Evolutionary conservation across 2,113 vertebrate genomes (phyloP).

Genomic region (Monopterus albus): DNA sequence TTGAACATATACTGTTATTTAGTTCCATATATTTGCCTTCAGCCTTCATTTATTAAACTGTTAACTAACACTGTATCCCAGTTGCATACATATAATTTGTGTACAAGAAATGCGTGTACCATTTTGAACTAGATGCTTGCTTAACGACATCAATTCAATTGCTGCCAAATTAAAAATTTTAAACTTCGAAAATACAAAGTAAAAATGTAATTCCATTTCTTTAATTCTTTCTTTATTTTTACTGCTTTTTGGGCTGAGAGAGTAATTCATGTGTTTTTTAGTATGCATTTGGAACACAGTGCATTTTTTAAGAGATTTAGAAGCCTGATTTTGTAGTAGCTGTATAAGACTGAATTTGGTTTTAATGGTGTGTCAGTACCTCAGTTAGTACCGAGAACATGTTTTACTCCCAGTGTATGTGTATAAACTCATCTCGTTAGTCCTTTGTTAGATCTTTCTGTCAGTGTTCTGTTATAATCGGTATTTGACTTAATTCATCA

Average conservation of each 20-base stretch:
- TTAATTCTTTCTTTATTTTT: not conserved
- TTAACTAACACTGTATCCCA: conserved; percentile 17
- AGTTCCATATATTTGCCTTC: not conserved
- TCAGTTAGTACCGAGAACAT: not conserved
- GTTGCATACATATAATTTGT: no score
- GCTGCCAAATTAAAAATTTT: not conserved
- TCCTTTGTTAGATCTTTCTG: not conserved
- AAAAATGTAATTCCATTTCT: not conserved
- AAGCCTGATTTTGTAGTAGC: conserved; percentile 18
- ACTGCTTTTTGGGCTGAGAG: not conserved
- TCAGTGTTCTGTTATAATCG: not conserved
- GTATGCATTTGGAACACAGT: conserved; percentile 13
- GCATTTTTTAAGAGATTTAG: not conserved
- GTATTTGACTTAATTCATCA: conserved; percentile 1
- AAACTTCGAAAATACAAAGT: not conserved
- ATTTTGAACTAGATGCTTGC: no score
- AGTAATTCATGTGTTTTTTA: not conserved
- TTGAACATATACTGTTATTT: not conserved
- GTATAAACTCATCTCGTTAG: conserved; percentile 1
- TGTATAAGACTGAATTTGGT: not conserved
- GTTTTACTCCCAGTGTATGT: not conserved
- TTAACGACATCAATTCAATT: not conserved
- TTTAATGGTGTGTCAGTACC: not conserved
- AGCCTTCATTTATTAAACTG: not conserved
- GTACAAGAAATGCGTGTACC: no score